Base-by-base conservation (phyloP, 2,113 vertebrate genomes). In the Lipotes vexillifer region DNA sequence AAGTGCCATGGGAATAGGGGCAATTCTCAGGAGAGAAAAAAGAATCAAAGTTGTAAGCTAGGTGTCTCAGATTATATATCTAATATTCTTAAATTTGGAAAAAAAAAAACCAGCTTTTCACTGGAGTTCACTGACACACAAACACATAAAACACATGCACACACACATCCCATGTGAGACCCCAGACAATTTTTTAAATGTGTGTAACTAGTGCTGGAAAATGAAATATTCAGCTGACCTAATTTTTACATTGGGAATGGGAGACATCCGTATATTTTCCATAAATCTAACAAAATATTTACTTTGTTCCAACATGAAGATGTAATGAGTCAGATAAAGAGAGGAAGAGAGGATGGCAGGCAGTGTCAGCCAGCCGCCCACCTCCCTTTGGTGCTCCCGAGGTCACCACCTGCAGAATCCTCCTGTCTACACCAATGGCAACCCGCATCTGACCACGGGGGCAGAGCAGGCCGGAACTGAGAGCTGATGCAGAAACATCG, bases 231-330 rank as follows among this genome's bases (percentile, higher is more conserved):
- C 92, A 97, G 75, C 72, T 36, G 68, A 85, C 86, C 93, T 97
- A 93, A 97, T 93, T 98, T 90, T 93, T 94, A 97, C 95, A 83
- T 1, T 91, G 96, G 91, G 85, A 97, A 93, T 94, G 97, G 72
- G 63, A 96, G 36, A 88, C 52, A 5, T 27, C 59, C 57, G 38
- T 57, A 2, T 46, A 88, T 95, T 82, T 96, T 91, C 52, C 52
- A 85, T 57, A 94, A 93, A 94, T 82, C 21, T 41, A 94, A n/a
- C 72, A 85, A 93, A 90, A 85, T 66, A 77, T 59, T 90, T 94
- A 55, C n/a, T 93, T 92, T 44, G 8, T 63, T 57, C 88, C 85
- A 33, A 68, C 65, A 78, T 38, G 14, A 94, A 91, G 71, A 77
- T 72, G 29, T 57, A 44, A 38, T 49, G 9, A 61, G 88, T 31